phyloP scores from a whole-genome alignment of 1,140 invertebrate genomes.

The Dinothrombium tinctorium region DNA sequence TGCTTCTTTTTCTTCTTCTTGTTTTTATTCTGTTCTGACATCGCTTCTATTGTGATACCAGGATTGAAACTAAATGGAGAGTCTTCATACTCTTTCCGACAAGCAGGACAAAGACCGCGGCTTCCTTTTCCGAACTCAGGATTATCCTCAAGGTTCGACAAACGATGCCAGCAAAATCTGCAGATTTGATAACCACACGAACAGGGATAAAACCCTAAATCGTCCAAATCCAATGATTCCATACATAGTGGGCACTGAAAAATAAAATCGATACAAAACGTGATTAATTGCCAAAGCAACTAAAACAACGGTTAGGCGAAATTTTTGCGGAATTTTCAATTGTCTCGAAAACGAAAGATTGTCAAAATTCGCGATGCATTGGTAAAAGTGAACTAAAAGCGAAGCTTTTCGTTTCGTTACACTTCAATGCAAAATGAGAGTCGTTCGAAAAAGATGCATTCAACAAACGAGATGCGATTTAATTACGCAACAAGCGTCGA shows the following conservation, averaged over 20 bases:
- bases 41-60: slow-evolving; percentile 9
- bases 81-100: slow-evolving; percentile 91
- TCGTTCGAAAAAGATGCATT: no score
- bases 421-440: no score
- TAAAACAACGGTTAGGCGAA: no score
- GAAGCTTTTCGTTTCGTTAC: no score
- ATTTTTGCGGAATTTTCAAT: no score
- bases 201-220: slow-evolving; percentile 95
- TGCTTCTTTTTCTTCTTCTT: slow-evolving; percentile 9
- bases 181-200: slow-evolving; percentile 99
- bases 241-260: slow-evolving; percentile 81
- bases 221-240: slow-evolving; percentile 95
- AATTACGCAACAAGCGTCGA: no score
- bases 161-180: slow-evolving; percentile 98
- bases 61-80: slow-evolving; percentile 8
- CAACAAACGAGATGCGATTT: no score
- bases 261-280: background rate
- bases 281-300: no score
- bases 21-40: slow-evolving; percentile 8
- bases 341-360: no score
- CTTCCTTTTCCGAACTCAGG: background rate
- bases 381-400: no score
- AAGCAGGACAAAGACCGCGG: slow-evolving; percentile 79
- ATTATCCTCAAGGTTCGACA: slow-evolving; percentile 84
- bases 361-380: no score